Base-by-base conservation (phyloP, 2,888 invertebrate genomes). In the Germaria angustata region DNA sequence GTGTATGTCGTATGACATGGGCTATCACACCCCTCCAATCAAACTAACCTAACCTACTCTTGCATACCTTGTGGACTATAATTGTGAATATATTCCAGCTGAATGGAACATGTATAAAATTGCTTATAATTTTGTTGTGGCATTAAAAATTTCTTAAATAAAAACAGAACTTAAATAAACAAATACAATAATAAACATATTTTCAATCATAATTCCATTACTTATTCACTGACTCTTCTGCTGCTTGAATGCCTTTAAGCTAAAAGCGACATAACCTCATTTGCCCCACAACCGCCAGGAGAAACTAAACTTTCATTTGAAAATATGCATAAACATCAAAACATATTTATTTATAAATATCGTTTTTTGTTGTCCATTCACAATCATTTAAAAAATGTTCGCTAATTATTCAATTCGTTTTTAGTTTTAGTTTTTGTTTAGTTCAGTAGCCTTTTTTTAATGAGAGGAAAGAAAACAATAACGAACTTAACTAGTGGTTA, bases 401-500 rank as follows among this genome's bases (percentile, higher is more conserved):
- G 46, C 49, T 72, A 79, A 79, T 79, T 59, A 66, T 49, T 20
- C 22, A 8, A 17, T 2, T 53, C 20, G 24, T 65, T 46, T 78
- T 22, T 41, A n/a, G n/a, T n/a, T 57, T 78, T 49, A 1, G 8
- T 57, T 1, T 17, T 57, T 57, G 34, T 20, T 13, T 28, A 34
- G 13, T 34, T 36, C 46, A 71, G 59, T 69, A 20, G 17, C 28
- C 28, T 36, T 57, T 69, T 61, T 13, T 41, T 44, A 59, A 59
- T 59, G 24, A 59, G 59, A 49, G 7, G n/a, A 3, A 41, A 4
- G 22, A 24, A 22, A 44, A 63, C 36, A 65, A 28, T 6, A 5
- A 46, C 28, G 49, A 68, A 46, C 24, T 4, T 11, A 77, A 61
- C 34, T 41, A 76, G 63, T 65, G 68, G 75, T 75, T 80, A 75